Evolutionary conservation across 1,140 invertebrate species (phyloP), one percentile per base, ranked within the genome.

Genomic region (Adelges cooleyi): DNA sequence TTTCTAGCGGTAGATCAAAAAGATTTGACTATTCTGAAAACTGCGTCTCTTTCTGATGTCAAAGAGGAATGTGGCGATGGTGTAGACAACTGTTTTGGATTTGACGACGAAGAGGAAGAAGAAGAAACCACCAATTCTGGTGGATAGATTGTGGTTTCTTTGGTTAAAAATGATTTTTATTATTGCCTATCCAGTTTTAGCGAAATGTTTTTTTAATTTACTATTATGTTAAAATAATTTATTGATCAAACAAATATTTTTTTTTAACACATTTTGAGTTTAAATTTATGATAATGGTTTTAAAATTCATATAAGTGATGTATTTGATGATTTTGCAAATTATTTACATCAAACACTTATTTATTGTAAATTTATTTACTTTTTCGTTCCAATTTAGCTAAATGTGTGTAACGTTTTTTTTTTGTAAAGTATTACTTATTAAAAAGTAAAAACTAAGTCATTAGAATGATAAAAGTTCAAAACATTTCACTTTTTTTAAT

Each of bases 11-110:
- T 25, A n/a, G 46, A 18, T 50, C 62, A 51, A 51, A 65, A 65
- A 50, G 62, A 50, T 22, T 29, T 50, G 5, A 51, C 62, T 17
- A 38, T 65, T 38, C 23, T 65, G 40, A 54, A 66, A 44, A 69
- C 42, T 6, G 38, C 66, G 15, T 65, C 54, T 18, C 20, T 49
- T 17, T 50, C 5, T 5, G 59, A 52, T 9, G 56, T 62, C 1
- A 62, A 62, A 62, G 49, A 65, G 46, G 54, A 51, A 33, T 65
- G 36, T 66, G 29, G 54, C 22, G 59, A 33, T 33, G 56, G 56
- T 68, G 86, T 89, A 77, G 81, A 84, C 70, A 89, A 84, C 40
- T 91, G 87, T 72, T 92, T 92, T 73, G 89, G 89, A 17, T 92
- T 92, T 77, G 87, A 90, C 75, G 87, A 80, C 2, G 78, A 80